These are phyloP conservation scores for Numenius arquata DNA, from an alignment of 2,113 vertebrate genomes.

Conservation along the genomic window DNA sequence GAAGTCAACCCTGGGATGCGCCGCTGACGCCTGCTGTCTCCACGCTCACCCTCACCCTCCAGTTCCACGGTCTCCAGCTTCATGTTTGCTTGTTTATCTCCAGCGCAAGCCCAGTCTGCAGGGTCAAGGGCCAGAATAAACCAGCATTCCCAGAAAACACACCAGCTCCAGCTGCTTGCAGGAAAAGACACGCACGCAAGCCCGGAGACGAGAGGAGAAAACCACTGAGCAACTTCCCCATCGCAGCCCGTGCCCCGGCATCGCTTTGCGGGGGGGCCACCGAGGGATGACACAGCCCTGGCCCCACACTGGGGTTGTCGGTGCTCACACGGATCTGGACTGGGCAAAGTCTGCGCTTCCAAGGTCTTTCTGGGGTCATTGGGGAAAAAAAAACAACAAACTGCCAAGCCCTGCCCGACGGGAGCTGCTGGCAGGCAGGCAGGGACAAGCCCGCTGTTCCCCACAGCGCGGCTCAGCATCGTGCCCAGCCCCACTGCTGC, in stretches of 20 bases:
- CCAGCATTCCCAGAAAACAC: neutral
- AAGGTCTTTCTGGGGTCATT: fast-evolving
- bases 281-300: neutral
- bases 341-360: neutral
- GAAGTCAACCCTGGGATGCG: fast-evolving
- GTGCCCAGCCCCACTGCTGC: neutral
- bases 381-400: neutral
- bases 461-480: neutral
- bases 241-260: neutral
- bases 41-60: neutral
- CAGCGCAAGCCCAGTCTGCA: neutral
- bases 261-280: fast-evolving
- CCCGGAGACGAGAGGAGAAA: neutral
- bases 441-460: neutral
- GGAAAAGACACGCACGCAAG: neutral
- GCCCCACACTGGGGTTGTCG: fast-evolving
- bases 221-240: neutral
- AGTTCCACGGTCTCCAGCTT: fast-evolving
- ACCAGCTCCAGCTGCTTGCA: neutral
- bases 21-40: neutral
- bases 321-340: fast-evolving
- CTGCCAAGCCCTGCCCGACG: fast-evolving
- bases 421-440: neutral
- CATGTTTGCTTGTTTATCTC: neutral
- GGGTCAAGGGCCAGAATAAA: neutral